Evolutionary conservation across 2,113 vertebrate genomes (phyloP).

Genomic region (Macheiramphus alcinus): DNA sequence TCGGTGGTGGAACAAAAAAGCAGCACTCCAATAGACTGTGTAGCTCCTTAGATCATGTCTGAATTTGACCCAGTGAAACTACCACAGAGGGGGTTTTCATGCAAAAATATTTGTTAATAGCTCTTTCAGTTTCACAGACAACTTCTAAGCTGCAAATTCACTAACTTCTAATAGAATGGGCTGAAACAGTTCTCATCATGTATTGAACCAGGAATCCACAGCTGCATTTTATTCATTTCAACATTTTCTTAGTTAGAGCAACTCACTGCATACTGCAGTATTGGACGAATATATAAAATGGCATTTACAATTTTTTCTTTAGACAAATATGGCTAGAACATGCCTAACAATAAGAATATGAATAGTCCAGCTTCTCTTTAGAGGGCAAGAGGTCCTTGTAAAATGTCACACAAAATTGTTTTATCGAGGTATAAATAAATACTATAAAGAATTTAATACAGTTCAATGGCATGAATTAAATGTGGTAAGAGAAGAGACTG

Average conservation of each 20-base stretch:
- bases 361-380: background rate
- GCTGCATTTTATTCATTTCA: background rate
- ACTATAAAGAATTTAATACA: background rate
- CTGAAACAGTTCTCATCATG: conserved; percentile 22
- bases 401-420: background rate
- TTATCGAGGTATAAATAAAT: background rate
- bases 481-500: background rate
- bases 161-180: background rate
- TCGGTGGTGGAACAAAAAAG: background rate
- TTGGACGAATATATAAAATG: conserved; percentile 39
- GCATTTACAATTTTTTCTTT: conserved; percentile 8
- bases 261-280: conserved; percentile 6
- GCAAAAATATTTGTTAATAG: background rate
- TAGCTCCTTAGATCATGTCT: background rate
- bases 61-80: background rate
- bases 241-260: conserved; percentile 56
- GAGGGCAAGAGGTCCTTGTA: background rate
- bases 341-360: background rate
- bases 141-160: conserved; percentile 8
- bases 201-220: conserved; percentile 19
- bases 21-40: background rate
- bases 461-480: background rate
- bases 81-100: accelerated
- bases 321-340: background rate
- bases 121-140: background rate